Percentiles rank a stretch among this genome's conserved stretches.
Evolutionary conservation across 2,797 vertebrate species (phyloP).

Genomic region (Xenopus petersii): DNA sequence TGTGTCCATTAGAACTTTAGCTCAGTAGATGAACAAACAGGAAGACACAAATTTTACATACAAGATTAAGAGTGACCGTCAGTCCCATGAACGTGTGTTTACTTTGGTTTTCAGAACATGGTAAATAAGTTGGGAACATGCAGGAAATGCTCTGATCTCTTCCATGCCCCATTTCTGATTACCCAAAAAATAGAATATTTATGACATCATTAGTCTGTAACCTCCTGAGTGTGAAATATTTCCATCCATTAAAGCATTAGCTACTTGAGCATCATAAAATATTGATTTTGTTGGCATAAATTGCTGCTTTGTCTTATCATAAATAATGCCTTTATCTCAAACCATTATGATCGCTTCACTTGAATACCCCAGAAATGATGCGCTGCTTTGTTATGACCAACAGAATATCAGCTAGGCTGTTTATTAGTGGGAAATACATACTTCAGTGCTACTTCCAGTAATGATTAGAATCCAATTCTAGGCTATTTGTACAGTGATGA

Average conservation of each 20-base stretch:
- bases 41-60: neutral
- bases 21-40: neutral
- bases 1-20: neutral
- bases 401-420: neutral
- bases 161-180: conserved; percentile 41
- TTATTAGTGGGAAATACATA: conserved; percentile 18
- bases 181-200: conserved; percentile 57
- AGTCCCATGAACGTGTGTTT: neutral
- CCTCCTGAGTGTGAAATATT: conserved; percentile 59
- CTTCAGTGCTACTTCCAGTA: conserved; percentile 7
- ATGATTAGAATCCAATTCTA: conserved; percentile 14
- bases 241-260: conserved; percentile 62
- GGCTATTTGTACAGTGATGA: conserved; percentile 3
- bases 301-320: conserved; percentile 49
- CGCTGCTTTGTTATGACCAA: conserved; percentile 1
- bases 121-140: neutral
- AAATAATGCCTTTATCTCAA: conserved; percentile 42
- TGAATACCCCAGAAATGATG: neutral
- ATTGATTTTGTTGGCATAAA: conserved; percentile 57
- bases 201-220: conserved; percentile 55
- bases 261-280: conserved; percentile 60
- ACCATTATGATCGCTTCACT: conserved; percentile 13
- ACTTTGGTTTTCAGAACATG: neutral
- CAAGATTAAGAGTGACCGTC: neutral
- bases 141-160: conserved; percentile 35